These are phyloP conservation scores for Mesaphorura yosii DNA, from an alignment of 1,140 invertebrate species.

Conservation along the genomic window DNA sequence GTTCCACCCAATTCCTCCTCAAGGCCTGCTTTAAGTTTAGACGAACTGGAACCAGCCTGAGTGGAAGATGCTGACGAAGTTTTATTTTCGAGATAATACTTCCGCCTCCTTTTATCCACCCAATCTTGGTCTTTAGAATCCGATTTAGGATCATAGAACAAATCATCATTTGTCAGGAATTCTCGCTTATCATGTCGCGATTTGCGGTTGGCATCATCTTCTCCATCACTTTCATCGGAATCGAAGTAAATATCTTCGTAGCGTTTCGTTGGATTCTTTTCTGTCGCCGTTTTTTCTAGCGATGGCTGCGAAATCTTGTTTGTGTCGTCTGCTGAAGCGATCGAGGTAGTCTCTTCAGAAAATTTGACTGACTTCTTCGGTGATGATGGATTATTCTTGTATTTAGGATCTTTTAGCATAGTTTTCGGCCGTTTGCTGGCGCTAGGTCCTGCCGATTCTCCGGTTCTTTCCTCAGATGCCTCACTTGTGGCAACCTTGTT, in stretches of 20 bases:
- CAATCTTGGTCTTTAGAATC: conserved; percentile 49
- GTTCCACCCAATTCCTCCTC: not conserved
- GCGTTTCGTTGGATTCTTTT: conserved; percentile 19
- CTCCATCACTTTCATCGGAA: conserved; percentile 39
- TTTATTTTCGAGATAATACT: conserved; percentile 25
- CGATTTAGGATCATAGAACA: conserved; percentile 48
- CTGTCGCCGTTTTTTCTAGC: not conserved
- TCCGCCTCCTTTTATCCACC: conserved; percentile 40
- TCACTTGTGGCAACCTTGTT: not conserved
- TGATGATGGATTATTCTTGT: too few species aligned
- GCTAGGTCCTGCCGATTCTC: not conserved
- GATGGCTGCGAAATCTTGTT: not conserved
- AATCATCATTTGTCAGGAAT: conserved; percentile 39
- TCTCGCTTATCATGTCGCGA: conserved; percentile 22
- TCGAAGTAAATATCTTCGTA: conserved; percentile 44
- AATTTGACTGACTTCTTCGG: conserved; percentile 7
- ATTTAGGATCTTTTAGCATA: not conserved
- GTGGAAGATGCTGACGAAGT: not conserved
- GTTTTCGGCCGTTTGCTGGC: too few species aligned
- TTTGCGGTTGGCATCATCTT: conserved; percentile 11
- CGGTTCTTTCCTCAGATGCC: not conserved
- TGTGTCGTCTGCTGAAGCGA: not conserved
- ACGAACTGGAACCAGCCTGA: too few species aligned
- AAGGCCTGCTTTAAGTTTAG: too few species aligned
- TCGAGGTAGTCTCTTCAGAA: not conserved